A percentile compares a stretch with the other conserved stretches of the same genome.
These are phyloP conservation scores for Danio aesculapii DNA, from an alignment of 2,797 vertebrate species.

Conservation along the genomic window DNA sequence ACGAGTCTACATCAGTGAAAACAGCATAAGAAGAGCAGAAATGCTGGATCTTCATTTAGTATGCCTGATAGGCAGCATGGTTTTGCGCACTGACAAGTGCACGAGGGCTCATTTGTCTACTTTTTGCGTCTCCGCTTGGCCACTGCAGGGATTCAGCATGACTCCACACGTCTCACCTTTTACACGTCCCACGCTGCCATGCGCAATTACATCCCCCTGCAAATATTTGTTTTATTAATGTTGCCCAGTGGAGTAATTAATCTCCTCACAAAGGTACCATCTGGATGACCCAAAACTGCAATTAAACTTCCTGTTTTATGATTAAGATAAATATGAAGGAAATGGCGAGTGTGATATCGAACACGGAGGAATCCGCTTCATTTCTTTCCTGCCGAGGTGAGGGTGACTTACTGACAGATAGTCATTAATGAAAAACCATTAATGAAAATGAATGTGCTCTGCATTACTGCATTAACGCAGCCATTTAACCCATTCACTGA, in stretches of 20 bases:
- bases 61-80: background rate
- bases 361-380: conserved; percentile 60
- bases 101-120: conserved; percentile 47
- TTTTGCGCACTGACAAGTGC: conserved; percentile 33
- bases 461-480: no score
- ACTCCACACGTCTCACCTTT: conserved; percentile 70
- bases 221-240: conserved; percentile 84
- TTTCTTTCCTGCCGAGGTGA: conserved; percentile 37
- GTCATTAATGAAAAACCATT: conserved; percentile 70
- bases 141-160: conserved; percentile 20
- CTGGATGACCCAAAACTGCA: conserved; percentile 78
- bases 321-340: conserved; percentile 74
- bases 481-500: no score
- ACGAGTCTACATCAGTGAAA: conserved; percentile 5
- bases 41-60: conserved; percentile 23
- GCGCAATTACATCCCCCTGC: conserved; percentile 74
- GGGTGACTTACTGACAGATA: conserved; percentile 54
- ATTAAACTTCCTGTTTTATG: conserved; percentile 71
- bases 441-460: conserved; percentile 73
- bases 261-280: conserved; percentile 80
- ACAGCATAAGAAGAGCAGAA: background rate
- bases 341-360: conserved; percentile 53
- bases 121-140: background rate
- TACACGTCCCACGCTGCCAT: conserved; percentile 67
- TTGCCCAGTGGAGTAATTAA: conserved; percentile 75